Percentiles rank a stretch among this genome's conserved stretches.
phyloP scores from a whole-genome alignment of 2,113 vertebrate genomes.

The Seriola aureovittata region DNA sequence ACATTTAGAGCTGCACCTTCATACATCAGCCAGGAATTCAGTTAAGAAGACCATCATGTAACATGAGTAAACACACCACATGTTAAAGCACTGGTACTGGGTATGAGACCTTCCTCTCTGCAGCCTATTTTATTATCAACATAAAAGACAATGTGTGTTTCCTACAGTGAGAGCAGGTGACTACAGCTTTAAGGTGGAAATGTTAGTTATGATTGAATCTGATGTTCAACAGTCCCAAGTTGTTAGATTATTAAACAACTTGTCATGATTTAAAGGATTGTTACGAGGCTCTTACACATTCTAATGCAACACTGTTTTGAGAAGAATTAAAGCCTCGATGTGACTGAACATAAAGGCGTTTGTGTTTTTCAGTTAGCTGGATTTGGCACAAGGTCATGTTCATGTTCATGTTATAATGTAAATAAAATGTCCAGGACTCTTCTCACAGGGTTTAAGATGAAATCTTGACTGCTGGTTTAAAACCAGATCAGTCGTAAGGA shows the following conservation, averaged over 20 bases:
- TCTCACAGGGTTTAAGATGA: neutral
- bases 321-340: neutral
- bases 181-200: neutral
- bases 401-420: too few relatives aligned
- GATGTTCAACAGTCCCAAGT: neutral
- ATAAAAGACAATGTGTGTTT: neutral
- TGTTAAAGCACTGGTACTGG: neutral
- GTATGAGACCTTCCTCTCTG: neutral
- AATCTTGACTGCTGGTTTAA: too few relatives aligned
- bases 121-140: neutral
- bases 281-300: neutral
- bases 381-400: slow-evolving; percentile 3
- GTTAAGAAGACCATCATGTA: too few relatives aligned
- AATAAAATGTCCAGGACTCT: neutral
- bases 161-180: neutral
- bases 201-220: neutral
- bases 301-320: neutral
- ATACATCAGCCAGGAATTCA: neutral
- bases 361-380: neutral
- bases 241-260: neutral
- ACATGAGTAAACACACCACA: neutral
- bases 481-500: neutral
- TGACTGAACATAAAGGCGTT: neutral
- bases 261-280: neutral
- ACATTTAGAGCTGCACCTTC: neutral